phyloP scores from a whole-genome alignment of 2,113 vertebrate species.

The Corythaixoides concolor region DNA sequence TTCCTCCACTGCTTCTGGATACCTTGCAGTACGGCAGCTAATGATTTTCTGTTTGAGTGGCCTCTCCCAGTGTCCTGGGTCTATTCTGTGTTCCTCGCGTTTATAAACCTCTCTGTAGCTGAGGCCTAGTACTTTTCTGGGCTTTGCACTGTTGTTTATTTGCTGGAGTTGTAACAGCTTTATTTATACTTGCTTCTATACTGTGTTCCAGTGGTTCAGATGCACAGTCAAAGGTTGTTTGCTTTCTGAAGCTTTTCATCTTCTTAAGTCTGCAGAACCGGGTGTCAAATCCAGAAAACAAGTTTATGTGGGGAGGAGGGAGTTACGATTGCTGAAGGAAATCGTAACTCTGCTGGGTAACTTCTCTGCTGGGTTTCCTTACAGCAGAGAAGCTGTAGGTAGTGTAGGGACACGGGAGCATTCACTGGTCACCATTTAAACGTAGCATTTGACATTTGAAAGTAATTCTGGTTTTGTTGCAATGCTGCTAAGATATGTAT shows the following conservation, averaged over 20 bases:
- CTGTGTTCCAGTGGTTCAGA: not conserved
- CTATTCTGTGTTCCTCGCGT: rapidly evolving
- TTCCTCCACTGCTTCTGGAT: not conserved
- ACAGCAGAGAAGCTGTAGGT: not conserved
- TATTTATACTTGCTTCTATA: not conserved
- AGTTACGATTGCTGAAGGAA: not conserved
- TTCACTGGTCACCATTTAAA: not conserved
- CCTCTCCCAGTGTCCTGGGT: not conserved
- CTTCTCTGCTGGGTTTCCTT: not conserved
- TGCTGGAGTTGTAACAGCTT: not conserved
- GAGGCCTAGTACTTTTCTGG: not conserved
- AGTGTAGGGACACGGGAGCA: not conserved
- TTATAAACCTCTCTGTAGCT: not conserved
- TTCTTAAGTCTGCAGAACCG: rapidly evolving
- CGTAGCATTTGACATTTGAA: not conserved
- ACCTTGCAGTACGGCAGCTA: not conserved
- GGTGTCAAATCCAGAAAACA: not conserved
- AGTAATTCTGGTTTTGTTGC: not conserved
- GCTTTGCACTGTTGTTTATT: not conserved
- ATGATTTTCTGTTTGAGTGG: not conserved
- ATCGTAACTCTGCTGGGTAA: too few relatives aligned
- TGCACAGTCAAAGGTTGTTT: not conserved
- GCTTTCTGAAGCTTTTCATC: not conserved
- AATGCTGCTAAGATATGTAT: not conserved
- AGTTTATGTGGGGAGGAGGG: rapidly evolving